These are phyloP conservation scores for Polylopha cassiicola DNA, from an alignment of 2,888 invertebrate species.

Conservation along the genomic window DNA sequence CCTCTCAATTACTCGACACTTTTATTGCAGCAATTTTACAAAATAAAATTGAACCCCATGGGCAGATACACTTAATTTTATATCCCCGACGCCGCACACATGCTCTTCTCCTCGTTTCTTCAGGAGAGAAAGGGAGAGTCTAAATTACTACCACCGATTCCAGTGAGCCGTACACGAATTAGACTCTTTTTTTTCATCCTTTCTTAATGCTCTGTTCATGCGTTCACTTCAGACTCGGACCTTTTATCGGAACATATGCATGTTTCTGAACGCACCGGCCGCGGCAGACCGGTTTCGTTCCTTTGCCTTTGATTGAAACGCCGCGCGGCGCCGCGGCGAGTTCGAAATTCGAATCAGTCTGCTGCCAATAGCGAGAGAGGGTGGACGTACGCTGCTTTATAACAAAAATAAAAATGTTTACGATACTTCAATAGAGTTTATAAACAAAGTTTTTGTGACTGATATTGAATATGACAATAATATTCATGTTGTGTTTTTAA, in stretches of 20 bases:
- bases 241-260: slow-evolving; percentile 73
- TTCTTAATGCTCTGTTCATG: slow-evolving; percentile 72
- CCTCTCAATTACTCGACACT: slow-evolving; percentile 68
- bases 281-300: slow-evolving; percentile 61
- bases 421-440: slow-evolving; percentile 44
- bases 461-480: slow-evolving; percentile 43
- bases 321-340: slow-evolving; percentile 47
- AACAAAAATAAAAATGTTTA: slow-evolving; percentile 45
- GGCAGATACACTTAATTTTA: slow-evolving; percentile 69
- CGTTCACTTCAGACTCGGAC: slow-evolving; percentile 47
- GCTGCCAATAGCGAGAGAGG: slow-evolving; percentile 36
- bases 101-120: slow-evolving; percentile 37
- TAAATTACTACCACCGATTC: slow-evolving; percentile 72
- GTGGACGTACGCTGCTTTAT: slow-evolving; percentile 36
- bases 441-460: slow-evolving; percentile 17
- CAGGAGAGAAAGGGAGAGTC: slow-evolving; percentile 41
- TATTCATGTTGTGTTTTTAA: slow-evolving; percentile 33
- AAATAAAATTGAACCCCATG: slow-evolving; percentile 63
- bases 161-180: slow-evolving; percentile 73
- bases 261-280: slow-evolving; percentile 61
- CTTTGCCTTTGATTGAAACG: slow-evolving; percentile 66
- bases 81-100: slow-evolving; percentile 55
- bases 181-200: slow-evolving; percentile 62
- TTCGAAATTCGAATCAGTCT: slow-evolving; percentile 58
- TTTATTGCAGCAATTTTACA: slow-evolving; percentile 67